Evolutionary conservation across 2,113 vertebrate genomes (phyloP), one percentile per base, ranked within the genome.

Genomic region (Istiophorus platypterus): DNA sequence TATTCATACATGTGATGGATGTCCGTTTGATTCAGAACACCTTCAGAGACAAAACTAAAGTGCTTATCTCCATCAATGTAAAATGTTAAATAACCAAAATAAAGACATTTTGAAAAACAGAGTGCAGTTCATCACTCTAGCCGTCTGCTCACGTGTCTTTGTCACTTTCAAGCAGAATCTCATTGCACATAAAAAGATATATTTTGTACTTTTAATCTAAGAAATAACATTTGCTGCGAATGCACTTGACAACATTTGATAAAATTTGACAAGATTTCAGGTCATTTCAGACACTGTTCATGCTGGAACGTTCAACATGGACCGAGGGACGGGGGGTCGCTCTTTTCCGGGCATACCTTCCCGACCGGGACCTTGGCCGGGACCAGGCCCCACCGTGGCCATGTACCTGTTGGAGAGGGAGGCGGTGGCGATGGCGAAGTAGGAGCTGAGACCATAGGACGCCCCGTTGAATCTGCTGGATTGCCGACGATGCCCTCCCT

Each of bases 321-420:
- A n/a, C n/a, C n/a, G n/a, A n/a, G n/a, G n/a, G n/a, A n/a, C n/a
- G n/a, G n/a, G n/a, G n/a, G n/a, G n/a, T n/a, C n/a, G n/a, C n/a
- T 0, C 7, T 13, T 65, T 0, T 89, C 93, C 1, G 49, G 0
- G 5, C 20, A 59, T 37, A 62, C 58, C 47, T 74, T 85, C 6
- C 93, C 92, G 67, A 93, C 91, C 71, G 93, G 89, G 18, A 93
- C 93, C 68, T 94, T 94, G 64, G 88, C 92, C 24, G 92, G 79
- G 76, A 94, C 92, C 18, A 0, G 3, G 4, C 22, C 0, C 0
- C 0, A 0, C 7, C 24, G 0, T 11, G 7, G 0, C 0, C 0
- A 91, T 34, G n/a, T 34, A 93, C 0, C 0, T 5, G 73, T 82
- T 6, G 15, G 91, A 88, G 47, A 62, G 37, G 20, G 45, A 58